Evolutionary conservation across 64 coral and sea anemone species (phyloP).

Genomic region (Porites lutea): DNA sequence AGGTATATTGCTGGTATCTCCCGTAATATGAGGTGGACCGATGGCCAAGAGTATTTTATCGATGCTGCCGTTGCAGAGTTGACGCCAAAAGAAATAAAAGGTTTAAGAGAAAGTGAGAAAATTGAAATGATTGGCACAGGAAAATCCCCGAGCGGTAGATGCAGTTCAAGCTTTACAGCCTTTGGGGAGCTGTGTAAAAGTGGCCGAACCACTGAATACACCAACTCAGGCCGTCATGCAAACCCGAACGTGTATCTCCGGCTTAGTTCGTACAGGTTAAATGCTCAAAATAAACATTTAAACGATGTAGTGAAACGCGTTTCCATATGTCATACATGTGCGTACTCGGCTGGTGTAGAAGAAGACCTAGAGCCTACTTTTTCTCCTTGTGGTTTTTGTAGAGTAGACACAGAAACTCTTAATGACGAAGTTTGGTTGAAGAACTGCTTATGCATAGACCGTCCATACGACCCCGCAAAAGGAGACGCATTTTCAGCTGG

Average conservation of each 20-base stretch:
- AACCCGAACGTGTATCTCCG: too few species aligned
- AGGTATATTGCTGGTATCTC: background rate
- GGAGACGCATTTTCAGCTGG: background rate
- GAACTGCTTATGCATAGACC: background rate
- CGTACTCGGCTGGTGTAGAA: background rate
- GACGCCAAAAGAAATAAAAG: background rate
- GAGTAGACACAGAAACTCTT: background rate
- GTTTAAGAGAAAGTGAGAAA: background rate
- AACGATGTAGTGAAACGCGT: background rate
- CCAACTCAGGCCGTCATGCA: background rate
- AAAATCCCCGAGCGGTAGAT: background rate
- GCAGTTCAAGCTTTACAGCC: background rate
- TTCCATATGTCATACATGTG: too few species aligned
- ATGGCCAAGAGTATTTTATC: background rate
- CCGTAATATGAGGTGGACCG: background rate
- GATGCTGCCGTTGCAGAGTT: conserved; percentile 35
- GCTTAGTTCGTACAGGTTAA: background rate
- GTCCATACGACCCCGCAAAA: too few species aligned
- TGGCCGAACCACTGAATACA: conserved; percentile 18
- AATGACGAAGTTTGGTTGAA: background rate
- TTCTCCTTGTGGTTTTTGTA: background rate
- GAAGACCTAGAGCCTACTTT: background rate
- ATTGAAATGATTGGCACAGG: background rate
- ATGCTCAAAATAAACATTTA: background rate
- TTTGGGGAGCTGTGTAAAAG: background rate